Evolutionary conservation across 2,797 vertebrate species (phyloP), one percentile per base, ranked within the genome.

Genomic region (Pseudocheirus occidentalis): DNA sequence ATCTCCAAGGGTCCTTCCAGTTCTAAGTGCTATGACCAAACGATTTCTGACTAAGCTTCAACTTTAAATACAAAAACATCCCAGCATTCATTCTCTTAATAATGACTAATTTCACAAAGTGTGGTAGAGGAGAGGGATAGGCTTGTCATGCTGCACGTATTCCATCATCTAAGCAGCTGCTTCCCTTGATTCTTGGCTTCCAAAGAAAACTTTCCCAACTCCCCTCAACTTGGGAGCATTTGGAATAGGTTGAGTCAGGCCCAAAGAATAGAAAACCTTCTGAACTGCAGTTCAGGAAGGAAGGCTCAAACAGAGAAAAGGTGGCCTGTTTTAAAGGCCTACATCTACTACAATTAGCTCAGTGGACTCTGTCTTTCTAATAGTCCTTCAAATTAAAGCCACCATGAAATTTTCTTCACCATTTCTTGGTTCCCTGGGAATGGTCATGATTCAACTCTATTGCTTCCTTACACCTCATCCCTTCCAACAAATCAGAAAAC

Each of bases 101-200:
- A 46, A 81, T 46, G 73, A 81, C 40, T 46, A 46, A 24, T 81
- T 81, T 81, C 73, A 81, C 18, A 81, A 81, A 81, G n/a, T 4
- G 53, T 53, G 16, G 54, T 24, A 55, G 40, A 11, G 7, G 21
- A 7, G 5, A 90, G 40, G 27, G 4, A 90, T 24, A 95, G 59
- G 9, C 29, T 91, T 55, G 31, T n/a, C 56, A 0, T 73, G 27
- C 59, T 28, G 54, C 34, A 24, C 10, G 62, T 46, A 6, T 59
- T 58, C 11, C 54, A 95, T 94, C 40, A 93, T 58, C n/a, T 91
- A 81, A 55, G 94, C 1, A 91, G 66, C 18, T 92, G 50, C 73
- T 31, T 91, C 73, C 31, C 28, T 16, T 57, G 57, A 73, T 18
- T 24, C 52, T 73, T 40, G n/a, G 66, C 21, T 40, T 91, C 27